Evolutionary conservation across 2,797 vertebrate genomes (phyloP), one percentile per base, ranked within the genome.

Genomic region (Mormyrus hasselquistii): DNA sequence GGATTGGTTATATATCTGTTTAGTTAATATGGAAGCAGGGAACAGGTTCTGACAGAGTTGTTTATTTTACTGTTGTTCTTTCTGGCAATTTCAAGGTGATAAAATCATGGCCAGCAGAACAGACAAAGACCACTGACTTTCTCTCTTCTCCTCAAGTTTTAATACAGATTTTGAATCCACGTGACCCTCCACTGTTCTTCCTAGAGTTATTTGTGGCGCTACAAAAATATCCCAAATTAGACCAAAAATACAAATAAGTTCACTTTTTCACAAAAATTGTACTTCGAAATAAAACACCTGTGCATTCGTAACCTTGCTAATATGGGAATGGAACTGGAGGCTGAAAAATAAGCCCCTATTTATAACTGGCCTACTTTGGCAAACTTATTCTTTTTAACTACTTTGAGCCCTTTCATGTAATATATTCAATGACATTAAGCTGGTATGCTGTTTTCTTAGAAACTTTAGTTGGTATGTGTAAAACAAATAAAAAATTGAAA

Each of bases 241-340:
- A 73, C 65, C 65, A 73, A 73, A 73, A 73, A 73, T 73, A 73
- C 65, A 73, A 73, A 73, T 38, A 73, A 73, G 4, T 73, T 73
- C 12, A 69, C 29, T 69, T 69, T 73, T 38, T 38, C 12, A 73
- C 29, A 38, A 73, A 73, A 73, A 34, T 38, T 73, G 25, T 69
- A 34, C 62, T 34, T 69, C 34, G 62, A 69, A 34, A 65, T 34
- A 12, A 69, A 25, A 69, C 62, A 73, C 29, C 65, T 73, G 29
- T 12, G 0, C 65, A 73, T 16, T 38, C 4, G 0, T 73, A 16
- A 34, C 65, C 65, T 73, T 73, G 65, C 12, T 73, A 73, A 69
- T 69, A 73, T 73, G 65, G 29, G 65, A 38, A 38, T 73, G 29
- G 12, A 73, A 73, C 65, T 69, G 8, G 9, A 22, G 59, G 22